A percentile compares a stretch with the other conserved stretches of the same genome.
These are phyloP conservation scores for Nymphicus hollandicus DNA, from an alignment of 2,113 vertebrate genomes.

Conservation along the genomic window DNA sequence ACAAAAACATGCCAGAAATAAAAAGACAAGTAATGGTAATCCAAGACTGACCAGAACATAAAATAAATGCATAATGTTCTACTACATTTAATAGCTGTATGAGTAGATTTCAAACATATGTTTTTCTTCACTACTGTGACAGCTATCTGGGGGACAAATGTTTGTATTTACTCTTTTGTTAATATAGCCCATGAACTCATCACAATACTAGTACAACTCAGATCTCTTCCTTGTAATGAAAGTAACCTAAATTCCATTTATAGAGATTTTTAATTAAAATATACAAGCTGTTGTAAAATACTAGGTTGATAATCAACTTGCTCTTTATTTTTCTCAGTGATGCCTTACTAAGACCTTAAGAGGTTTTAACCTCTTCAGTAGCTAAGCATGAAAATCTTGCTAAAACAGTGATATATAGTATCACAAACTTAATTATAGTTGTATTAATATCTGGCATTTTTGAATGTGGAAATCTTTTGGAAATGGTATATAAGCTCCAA, in stretches of 20 bases:
- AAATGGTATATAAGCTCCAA: not conserved
- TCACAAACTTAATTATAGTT: not conserved
- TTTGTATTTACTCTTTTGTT: not conserved
- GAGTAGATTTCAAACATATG: not conserved
- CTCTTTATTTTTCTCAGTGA: not conserved
- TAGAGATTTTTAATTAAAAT: not conserved
- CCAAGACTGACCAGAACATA: not conserved
- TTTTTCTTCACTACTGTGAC: not conserved
- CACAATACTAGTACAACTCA: not conserved
- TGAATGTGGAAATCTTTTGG: not conserved
- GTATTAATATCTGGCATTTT: not conserved
- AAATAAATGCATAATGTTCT: not conserved
- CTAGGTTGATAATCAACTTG: not conserved
- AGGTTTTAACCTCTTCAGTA: not conserved
- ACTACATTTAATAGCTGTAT: not conserved
- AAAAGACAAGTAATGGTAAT: conserved; percentile 54
- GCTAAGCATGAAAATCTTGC: not conserved
- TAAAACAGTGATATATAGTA: not conserved
- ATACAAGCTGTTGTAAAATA: not conserved
- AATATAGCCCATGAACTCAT: not conserved
- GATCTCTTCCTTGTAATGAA: not conserved
- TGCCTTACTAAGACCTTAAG: not conserved
- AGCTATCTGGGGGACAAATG: not conserved
- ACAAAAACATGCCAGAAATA: conserved; percentile 62
- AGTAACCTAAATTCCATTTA: not conserved